These are phyloP conservation scores for Hipposideros larvatus DNA, from an alignment of 2,797 vertebrate species.

Conservation along the genomic window DNA sequence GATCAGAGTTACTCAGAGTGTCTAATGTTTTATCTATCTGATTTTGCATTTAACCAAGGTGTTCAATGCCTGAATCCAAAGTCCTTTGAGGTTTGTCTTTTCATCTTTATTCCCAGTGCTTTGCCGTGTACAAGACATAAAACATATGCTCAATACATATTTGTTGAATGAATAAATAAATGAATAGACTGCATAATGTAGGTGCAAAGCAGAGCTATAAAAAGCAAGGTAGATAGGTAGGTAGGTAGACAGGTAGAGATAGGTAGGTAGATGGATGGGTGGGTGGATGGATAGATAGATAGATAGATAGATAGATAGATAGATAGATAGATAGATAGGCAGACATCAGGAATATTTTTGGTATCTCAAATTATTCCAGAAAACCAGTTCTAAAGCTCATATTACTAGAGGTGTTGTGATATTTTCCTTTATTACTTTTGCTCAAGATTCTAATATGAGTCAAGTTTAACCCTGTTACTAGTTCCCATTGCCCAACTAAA, in stretches of 20 bases:
- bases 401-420: neutral
- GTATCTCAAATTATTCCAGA: neutral
- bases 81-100: neutral
- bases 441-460: neutral
- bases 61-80: neutral
- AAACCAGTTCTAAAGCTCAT: slow-evolving; percentile 14
- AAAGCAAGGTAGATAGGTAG: neutral
- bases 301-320: neutral
- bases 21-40: neutral
- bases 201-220: neutral
- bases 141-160: neutral
- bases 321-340: neutral
- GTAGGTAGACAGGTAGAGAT: neutral
- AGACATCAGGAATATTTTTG: neutral
- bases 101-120: neutral
- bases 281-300: neutral
- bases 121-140: neutral
- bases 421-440: neutral
- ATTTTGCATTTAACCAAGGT: neutral
- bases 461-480: neutral
- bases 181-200: neutral
- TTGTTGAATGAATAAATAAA: neutral
- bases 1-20: neutral
- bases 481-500: neutral
- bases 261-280: neutral